Evolutionary conservation across 2,113 vertebrate species (phyloP).

Genomic region (Ondatra zibethicus): DNA sequence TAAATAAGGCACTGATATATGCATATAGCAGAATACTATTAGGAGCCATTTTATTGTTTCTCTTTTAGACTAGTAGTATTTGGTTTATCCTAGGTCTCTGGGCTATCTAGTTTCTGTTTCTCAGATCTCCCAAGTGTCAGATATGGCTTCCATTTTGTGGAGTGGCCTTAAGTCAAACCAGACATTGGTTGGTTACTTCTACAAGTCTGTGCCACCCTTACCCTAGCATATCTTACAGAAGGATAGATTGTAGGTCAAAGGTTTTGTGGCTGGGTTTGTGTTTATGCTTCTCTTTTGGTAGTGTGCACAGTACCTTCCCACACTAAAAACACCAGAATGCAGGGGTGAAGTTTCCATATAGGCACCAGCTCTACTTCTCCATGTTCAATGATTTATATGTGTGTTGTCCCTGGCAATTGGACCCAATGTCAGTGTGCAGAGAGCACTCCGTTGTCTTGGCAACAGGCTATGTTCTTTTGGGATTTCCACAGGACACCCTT

Average conservation of each 20-base stretch:
- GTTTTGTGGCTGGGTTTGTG: neutral
- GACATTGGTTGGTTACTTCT: neutral
- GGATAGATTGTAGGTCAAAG: neutral
- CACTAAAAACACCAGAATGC: neutral
- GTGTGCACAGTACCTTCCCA: neutral
- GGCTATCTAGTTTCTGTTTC: neutral
- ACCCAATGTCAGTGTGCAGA: neutral
- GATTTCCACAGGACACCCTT: neutral
- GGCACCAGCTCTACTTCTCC: neutral
- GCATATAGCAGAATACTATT: neutral
- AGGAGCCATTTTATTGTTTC: neutral
- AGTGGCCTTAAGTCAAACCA: neutral
- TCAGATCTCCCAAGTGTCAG: neutral
- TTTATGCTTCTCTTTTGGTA: neutral
- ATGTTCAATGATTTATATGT: neutral
- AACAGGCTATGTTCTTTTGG: neutral
- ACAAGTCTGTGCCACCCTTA: neutral
- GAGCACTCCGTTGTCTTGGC: neutral
- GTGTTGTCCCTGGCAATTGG: neutral
- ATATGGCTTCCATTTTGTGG: neutral
- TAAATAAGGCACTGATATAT: neutral
- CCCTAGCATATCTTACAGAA: neutral
- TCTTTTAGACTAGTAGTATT: neutral
- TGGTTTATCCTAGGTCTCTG: neutral
- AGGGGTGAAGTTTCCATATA: neutral